Conservation (phyloP, 2,113 vertebrate species). For the Callipepla californica region DNA sequence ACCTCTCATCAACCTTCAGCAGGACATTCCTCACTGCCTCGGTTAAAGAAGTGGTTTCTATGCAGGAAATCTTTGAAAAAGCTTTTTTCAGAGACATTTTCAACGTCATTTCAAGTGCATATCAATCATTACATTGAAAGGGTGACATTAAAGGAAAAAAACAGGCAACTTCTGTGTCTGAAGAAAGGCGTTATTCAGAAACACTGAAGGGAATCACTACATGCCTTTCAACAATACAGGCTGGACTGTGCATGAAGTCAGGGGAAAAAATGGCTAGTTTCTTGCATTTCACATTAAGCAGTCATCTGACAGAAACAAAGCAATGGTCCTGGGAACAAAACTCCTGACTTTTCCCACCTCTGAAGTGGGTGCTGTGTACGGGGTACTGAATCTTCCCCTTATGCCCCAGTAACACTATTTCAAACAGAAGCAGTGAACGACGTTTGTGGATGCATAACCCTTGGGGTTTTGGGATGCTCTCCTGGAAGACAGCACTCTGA, state of each 20-base stretch:
- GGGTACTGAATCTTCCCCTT: not conserved
- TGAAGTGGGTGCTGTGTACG: not conserved
- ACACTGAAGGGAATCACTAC: conserved; percentile 18
- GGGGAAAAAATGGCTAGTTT: conserved; percentile 2
- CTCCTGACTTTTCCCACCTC: not conserved
- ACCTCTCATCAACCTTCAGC: not conserved
- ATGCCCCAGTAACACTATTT: not conserved
- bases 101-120: not conserved
- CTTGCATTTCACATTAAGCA: conserved; percentile 8
- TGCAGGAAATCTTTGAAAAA: not conserved
- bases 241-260: conserved; percentile 24
- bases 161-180: conserved; percentile 36
- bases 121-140: conserved; percentile 48
- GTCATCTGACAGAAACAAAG: conserved; percentile 48
- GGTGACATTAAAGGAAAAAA: not conserved
- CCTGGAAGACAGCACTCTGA: not conserved
- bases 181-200: conserved; percentile 47
- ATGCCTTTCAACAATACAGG: conserved; percentile 41
- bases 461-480: not conserved
- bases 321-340: conserved; percentile 27
- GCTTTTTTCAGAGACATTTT: not conserved
- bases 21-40: not conserved
- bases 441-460: too few species aligned
- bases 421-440: not conserved
- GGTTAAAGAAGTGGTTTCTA: not conserved